phyloP scores from a whole-genome alignment of 1,140 invertebrate genomes.

The Hyposmocoma kahamanoa region DNA sequence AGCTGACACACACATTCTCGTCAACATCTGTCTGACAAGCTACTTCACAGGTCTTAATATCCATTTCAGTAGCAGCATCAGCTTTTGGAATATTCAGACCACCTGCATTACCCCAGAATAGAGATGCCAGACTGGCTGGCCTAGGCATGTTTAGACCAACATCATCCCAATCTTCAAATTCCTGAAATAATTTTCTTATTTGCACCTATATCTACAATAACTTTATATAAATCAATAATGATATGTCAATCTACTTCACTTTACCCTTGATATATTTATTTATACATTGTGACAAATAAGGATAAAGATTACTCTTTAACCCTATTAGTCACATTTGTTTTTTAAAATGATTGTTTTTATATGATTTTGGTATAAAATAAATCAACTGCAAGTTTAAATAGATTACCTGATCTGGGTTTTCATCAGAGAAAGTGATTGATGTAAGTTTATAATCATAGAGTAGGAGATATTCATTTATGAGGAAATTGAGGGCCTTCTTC shows the following conservation, averaged over 20 bases:
- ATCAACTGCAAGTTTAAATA: too few relatives aligned
- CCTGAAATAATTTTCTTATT: too few relatives aligned
- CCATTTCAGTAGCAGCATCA: slow-evolving; percentile 38
- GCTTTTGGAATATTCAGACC: slow-evolving; percentile 33
- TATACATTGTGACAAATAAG: too few relatives aligned
- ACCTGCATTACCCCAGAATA: slow-evolving; percentile 80
- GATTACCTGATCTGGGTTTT: slow-evolving; percentile 89
- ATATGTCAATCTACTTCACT: too few relatives aligned
- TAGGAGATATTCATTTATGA: slow-evolving; percentile 92
- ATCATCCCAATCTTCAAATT: slow-evolving; percentile 96
- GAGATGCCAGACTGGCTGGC: slow-evolving; percentile 83
- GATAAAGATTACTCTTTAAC: too few relatives aligned
- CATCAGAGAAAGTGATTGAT: slow-evolving; percentile 93
- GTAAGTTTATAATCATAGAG: slow-evolving; percentile 89
- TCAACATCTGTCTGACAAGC: slow-evolving; percentile 62
- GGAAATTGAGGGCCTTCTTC: slow-evolving; percentile 88
- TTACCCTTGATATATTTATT: too few relatives aligned
- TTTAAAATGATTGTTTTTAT: too few relatives aligned
- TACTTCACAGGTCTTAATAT: slow-evolving; percentile 24
- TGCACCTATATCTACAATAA: too few relatives aligned
- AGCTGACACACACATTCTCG: slow-evolving; percentile 52
- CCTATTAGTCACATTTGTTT: too few relatives aligned
- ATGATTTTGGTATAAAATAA: too few relatives aligned
- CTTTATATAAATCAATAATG: too few relatives aligned
- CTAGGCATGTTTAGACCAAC: slow-evolving; percentile 91